phyloP scores from a whole-genome alignment of 1,140 invertebrate species.

The Lepidurus couesii region DNA sequence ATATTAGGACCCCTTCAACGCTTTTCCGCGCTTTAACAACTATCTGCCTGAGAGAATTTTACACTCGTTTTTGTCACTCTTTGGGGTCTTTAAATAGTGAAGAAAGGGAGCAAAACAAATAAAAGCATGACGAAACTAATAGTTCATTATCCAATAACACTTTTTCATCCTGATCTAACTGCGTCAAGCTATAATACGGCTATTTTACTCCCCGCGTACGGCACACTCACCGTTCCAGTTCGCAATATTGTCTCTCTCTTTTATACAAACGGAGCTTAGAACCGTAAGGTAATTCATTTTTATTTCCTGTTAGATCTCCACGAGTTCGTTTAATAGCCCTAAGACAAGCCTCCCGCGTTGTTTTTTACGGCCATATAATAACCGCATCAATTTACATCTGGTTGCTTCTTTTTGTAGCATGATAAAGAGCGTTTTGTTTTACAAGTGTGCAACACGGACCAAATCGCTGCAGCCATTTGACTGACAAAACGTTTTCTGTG shows the following conservation, averaged over 20 bases:
- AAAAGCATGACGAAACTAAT: background rate
- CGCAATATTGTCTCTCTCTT: no score
- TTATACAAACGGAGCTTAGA: no score
- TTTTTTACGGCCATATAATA: background rate
- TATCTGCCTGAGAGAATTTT: background rate
- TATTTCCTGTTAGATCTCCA: no score
- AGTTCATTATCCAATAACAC: constrained; percentile 5
- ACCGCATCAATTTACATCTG: background rate
- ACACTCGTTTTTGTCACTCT: background rate
- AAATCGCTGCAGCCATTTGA: background rate
- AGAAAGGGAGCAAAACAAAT: background rate
- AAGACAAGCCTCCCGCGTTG: no score
- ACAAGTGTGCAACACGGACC: background rate
- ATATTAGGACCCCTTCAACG: background rate
- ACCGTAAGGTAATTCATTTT: no score
- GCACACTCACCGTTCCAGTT: background rate
- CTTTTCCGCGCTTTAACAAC: constrained; percentile 10
- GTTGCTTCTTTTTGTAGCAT: background rate
- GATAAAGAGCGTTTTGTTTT: background rate
- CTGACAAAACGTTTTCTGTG: background rate
- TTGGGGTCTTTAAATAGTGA: background rate
- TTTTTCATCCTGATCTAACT: background rate
- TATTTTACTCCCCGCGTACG: background rate
- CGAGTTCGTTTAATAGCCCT: no score
- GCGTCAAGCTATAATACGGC: background rate